phyloP scores from a whole-genome alignment of 2,113 vertebrate genomes.

The Sorex araneus region DNA sequence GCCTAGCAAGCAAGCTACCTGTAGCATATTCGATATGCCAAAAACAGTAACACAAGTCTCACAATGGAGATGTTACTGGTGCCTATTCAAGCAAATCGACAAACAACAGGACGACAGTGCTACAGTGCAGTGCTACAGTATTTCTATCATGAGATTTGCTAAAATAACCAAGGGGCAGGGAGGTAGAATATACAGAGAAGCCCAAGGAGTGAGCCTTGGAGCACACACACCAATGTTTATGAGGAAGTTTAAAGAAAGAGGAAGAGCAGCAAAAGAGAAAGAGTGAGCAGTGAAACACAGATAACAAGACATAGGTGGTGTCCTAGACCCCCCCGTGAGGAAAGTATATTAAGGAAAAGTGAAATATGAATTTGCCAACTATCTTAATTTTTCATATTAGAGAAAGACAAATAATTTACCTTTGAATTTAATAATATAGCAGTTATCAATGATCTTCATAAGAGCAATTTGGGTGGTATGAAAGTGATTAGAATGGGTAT shows the following conservation, averaged over 20 bases:
- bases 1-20: too few species aligned
- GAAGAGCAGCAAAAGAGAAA: neutral
- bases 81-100: too few species aligned
- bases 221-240: neutral
- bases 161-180: neutral
- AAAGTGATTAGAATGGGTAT: conserved; percentile 37
- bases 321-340: neutral
- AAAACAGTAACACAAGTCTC: too few species aligned
- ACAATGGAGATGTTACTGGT: too few species aligned
- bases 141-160: neutral
- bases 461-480: neutral
- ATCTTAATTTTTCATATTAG: neutral
- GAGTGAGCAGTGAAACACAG: neutral
- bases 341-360: neutral
- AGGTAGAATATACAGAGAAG: neutral
- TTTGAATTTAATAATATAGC: conserved; percentile 28
- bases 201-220: neutral
- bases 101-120: too few species aligned
- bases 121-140: too few species aligned
- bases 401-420: conserved; percentile 40
- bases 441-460: conserved; percentile 46
- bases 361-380: neutral
- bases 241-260: neutral
- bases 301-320: neutral
- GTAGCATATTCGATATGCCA: too few species aligned